phyloP scores from a whole-genome alignment of 2,113 vertebrate genomes.

The Mirounga angustirostris region DNA sequence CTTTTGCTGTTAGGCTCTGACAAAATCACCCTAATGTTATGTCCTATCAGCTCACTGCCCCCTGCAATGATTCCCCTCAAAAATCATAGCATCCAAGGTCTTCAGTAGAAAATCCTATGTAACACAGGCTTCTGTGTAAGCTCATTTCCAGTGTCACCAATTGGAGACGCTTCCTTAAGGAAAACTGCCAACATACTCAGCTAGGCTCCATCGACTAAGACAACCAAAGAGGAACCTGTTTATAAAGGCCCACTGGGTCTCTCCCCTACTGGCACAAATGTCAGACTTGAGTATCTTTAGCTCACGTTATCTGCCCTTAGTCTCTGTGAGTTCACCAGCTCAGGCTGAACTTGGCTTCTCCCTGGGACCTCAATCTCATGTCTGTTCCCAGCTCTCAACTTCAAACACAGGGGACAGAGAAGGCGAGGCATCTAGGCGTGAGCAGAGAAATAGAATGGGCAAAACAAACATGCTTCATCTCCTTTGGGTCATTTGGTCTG shows the following conservation, averaged over 20 bases:
- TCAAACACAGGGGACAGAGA: conserved; percentile 75
- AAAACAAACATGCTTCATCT: conserved; percentile 79
- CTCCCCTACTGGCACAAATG: conserved; percentile 8
- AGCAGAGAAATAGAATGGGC: conserved; percentile 82
- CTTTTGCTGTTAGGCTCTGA: conserved; percentile 56
- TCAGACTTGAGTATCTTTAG: conserved; percentile 68
- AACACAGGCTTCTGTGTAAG: conserved; percentile 62
- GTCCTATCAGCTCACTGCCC: conserved; percentile 42
- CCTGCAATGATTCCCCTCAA: not conserved
- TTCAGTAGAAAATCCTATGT: conserved; percentile 79
- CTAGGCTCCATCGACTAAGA: not conserved
- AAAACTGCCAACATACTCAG: conserved; percentile 74
- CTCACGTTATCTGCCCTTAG: conserved; percentile 62
- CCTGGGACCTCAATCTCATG: conserved; percentile 72
- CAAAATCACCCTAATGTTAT: conserved; percentile 60
- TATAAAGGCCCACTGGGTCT: conserved; percentile 36
- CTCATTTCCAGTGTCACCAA: conserved; percentile 81
- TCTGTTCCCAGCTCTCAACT: conserved; percentile 77
- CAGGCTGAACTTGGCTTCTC: conserved; percentile 69
- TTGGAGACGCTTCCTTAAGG: conserved; percentile 79
- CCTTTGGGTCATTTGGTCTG: conserved; percentile 72
- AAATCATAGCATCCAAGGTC: conserved; percentile 68
- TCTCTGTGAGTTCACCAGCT: conserved; percentile 80
- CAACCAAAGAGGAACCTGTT: conserved; percentile 20
- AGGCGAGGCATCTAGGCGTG: conserved; percentile 54